These are phyloP conservation scores for Thryonomys swinderianus DNA, from an alignment of 2,113 vertebrate species.

Conservation along the genomic window DNA sequence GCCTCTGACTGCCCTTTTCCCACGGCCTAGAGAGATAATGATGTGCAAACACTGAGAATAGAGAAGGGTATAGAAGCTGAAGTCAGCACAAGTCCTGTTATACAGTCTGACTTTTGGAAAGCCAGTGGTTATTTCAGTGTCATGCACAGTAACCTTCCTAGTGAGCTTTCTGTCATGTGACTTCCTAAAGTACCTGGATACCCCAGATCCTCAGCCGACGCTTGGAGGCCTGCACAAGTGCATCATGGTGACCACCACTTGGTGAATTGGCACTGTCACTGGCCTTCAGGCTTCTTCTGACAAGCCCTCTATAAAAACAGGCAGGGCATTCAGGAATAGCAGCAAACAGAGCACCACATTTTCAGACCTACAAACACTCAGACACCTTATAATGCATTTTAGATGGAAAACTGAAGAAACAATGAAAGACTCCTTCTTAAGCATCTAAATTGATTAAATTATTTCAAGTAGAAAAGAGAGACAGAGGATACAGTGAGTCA, in stretches of 20 bases:
- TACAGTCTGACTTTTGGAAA: neutral
- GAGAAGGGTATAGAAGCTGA: neutral
- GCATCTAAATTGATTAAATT: conserved; percentile 10
- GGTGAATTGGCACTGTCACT: neutral
- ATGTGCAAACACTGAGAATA: neutral
- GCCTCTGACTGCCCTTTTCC: conserved; percentile 8
- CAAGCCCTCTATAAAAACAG: neutral
- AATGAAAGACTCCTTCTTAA: neutral
- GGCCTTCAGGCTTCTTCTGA: neutral
- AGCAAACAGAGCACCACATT: neutral
- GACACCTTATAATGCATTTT: neutral
- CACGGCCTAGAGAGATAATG: neutral
- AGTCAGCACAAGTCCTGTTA: neutral
- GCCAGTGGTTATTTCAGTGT: neutral
- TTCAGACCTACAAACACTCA: neutral
- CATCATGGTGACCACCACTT: neutral
- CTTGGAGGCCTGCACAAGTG: conserved; percentile 12
- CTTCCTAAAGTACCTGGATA: neutral
- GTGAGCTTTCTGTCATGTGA: neutral
- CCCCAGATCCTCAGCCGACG: neutral
- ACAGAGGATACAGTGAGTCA: neutral
- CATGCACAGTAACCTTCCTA: neutral
- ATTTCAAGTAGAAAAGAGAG: conserved; percentile 15
- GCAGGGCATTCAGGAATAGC: neutral
- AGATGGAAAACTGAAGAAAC: neutral